Conservation (phyloP, 2,888 invertebrate genomes). For the Eupithecia inturbata region DNA sequence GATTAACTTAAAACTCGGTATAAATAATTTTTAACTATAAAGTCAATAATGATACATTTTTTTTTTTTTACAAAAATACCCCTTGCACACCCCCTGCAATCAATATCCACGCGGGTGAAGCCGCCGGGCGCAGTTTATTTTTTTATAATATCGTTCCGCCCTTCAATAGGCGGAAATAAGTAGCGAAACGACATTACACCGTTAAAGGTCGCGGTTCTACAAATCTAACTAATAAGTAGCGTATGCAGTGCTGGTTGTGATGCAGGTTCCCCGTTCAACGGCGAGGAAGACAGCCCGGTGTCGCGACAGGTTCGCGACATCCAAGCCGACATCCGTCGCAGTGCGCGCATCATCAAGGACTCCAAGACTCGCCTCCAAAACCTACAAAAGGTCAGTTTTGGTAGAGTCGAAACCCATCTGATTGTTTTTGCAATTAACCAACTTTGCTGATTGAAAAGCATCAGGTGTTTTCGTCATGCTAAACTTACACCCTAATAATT, state of each 20-base stretch:
- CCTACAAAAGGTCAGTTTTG: slow-evolving; percentile 59
- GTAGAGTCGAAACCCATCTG: background rate
- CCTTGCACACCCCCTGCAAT: too few species aligned
- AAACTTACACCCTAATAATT: background rate
- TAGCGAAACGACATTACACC: too few species aligned
- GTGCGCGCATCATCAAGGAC: slow-evolving; percentile 67
- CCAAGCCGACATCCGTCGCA: slow-evolving; percentile 68
- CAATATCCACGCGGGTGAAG: too few species aligned
- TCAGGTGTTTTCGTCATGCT: background rate
- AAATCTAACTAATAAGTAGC: background rate
- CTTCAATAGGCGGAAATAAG: too few species aligned
- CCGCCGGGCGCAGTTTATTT: too few species aligned
- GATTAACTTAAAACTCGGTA: too few species aligned
- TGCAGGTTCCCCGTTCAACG: slow-evolving; percentile 47
- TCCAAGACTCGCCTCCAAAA: slow-evolving; percentile 67
- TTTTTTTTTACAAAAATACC: too few species aligned
- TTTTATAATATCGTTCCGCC: too few species aligned
- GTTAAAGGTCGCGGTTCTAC: too few species aligned
- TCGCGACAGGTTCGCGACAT: slow-evolving; percentile 67
- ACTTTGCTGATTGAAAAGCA: background rate
- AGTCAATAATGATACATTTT: too few species aligned
- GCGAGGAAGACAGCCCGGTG: slow-evolving; percentile 55
- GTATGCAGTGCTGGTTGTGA: background rate
- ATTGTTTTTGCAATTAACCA: background rate
- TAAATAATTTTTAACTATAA: too few species aligned